Evolutionary conservation across 2,888 invertebrate species (phyloP), one percentile per base, ranked within the genome.

Genomic region (Pediacus dermestoides): DNA sequence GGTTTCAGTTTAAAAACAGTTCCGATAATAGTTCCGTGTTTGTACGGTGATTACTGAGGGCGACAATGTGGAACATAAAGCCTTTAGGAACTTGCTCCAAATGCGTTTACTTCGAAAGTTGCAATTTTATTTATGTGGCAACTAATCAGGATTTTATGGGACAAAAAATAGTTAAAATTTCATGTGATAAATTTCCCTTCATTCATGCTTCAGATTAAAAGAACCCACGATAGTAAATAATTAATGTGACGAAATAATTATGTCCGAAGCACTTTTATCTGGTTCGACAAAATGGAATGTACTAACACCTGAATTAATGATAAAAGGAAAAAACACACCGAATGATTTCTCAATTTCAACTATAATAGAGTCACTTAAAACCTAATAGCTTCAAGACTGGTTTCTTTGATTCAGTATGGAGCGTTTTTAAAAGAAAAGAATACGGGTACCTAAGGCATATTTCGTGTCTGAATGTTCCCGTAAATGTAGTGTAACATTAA

Each of bases 21-120:
- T n/a, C 8, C 23, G 43, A 45, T 46, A 45, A 41, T 43, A 46
- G 34, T 48, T 45, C 35, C 48, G 45, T 48, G 48, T 32, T 41
- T 45, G 40, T 41, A 44, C 37, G 30, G 42, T 16, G 38, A 46
- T 39, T 43, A 46, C 40, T 39, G 28, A 33, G 16, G 30, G 42
- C 44, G 39, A 42, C 34, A 44, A 44, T 41, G 45, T 30, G 32
- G 39, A 37, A 37, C 30, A 31, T 37, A 31, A 36, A 30, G 18
- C 14, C 23, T n/a, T 23, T 23, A n/a, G 9, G 9, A 23, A 4
- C 9, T 23, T 23, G 23, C 23, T 9, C 23, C n/a, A 23, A 23
- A 3, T 23, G 23, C 23, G 10, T 23, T n/a, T 23, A 23, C 10
- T 4, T 23, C n/a, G 10, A 23, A 23, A 23, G 23, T 23, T 23